Base-by-base conservation (phyloP, 2,888 invertebrate genomes). In the Archips crataeganus region DNA sequence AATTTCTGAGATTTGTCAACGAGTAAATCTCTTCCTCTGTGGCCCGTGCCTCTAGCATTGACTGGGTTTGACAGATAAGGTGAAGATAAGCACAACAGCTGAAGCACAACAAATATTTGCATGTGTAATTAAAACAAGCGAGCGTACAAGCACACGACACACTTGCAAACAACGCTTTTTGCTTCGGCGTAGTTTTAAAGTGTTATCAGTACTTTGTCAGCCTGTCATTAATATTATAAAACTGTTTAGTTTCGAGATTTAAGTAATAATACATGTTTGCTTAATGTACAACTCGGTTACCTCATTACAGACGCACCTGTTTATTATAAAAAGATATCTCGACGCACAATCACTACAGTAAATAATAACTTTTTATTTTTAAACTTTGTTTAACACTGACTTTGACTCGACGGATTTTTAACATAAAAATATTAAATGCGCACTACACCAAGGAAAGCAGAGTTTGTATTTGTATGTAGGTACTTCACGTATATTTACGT, bases 31-130 rank as follows among this genome's bases (percentile, higher is more conserved):
- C 81, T 80, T 77, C 79, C 84, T 80, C 78, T 82, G 77, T 85
- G 84, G 88, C 89, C 87, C 90, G 92, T 90, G 91, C 89, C 87
- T 84, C 86, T 81, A 91, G 89, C 92, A 93, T 93, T 93, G 94
- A 94, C 93, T 93, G 91, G 85, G 89, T 93, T 94, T 94, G 94
- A 93, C 94, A 94, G 94, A 94, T 94, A 94, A 93, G 84, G 84
- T 84, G 78, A 78, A 90, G 93, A 93, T 93, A 92, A 92, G 87
- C 83, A 85, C 82, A 88, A 88, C 90, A 91, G 88, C 88, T 88
- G 90, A 85, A 85, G 81, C 78, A 80, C 70, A 78, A 84, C 88
- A 90, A 94, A 94, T 93, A 94, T 94, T 94, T 91, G 88, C 90
- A 79, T 79, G 82, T 84, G 86, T 90, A 88, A 92, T 91, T 90